Evolutionary conservation across 2,888 invertebrate species (phyloP), one percentile per base, ranked within the genome.

Genomic region (Zygothrica quintamaculata): DNA sequence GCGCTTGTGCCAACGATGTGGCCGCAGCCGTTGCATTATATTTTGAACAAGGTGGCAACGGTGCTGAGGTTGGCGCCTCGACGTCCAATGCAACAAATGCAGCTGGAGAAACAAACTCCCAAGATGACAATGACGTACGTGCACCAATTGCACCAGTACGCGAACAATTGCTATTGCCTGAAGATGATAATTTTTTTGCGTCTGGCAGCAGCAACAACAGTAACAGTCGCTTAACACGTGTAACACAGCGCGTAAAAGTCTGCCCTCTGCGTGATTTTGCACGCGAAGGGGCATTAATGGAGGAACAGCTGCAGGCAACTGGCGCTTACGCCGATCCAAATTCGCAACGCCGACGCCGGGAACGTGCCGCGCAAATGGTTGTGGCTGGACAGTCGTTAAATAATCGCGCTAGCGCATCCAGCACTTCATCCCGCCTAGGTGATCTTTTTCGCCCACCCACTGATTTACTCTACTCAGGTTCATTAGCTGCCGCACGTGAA

Each of bases 371-470:
- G 6, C 82, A 84, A 68, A 84, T 89, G 77, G 73, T 74, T 29
- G 64, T 66, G 9, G 58, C 87, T 13, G 85, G 74, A 1, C 79
- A 77, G 52, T 69, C 69, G 33, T 58, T 75, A 13, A 71, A 62
- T 29, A 59, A 61, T 22, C 57, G 72, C 15, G 47, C 73, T 3
- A 36, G 55, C 29, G 55, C 68, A 15, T 65, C 65, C 51, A 66
- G 66, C 51, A 66, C 87, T 82, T 66, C 93, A 91, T 88, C 91
- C 72, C 93, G 94, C 26, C 90, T 95, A 33, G 94, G 94, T 88
- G 94, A 94, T 85, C 90, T 95, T 13, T 95, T 94, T 88, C 92
- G 90, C 48, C 95, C 95, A 6, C 95, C 95, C 0, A 92, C 94
- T 55, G 94, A 95, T 78, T 91, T 95, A 37, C 92, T 94, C 22